phyloP scores from a whole-genome alignment of 2,113 vertebrate genomes.

The Chaetorhynchus papuensis region DNA sequence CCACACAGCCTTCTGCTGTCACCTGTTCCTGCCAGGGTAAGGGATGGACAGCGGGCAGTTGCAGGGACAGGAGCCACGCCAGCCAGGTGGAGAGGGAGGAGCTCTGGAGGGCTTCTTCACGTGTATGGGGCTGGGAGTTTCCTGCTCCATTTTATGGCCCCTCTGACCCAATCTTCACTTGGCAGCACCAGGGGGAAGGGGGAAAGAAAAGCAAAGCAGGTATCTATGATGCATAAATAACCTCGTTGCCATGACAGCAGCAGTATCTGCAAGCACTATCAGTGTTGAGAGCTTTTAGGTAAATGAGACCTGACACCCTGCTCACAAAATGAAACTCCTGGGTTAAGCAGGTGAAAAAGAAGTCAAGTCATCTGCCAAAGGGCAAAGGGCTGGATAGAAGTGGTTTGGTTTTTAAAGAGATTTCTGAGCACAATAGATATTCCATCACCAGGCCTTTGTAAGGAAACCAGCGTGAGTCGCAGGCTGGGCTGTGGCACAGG shows the following conservation, averaged over 20 bases:
- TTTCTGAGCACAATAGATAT: neutral
- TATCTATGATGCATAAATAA: conserved; percentile 50
- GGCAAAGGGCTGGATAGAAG: neutral
- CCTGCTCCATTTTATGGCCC: neutral
- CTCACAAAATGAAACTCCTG: neutral
- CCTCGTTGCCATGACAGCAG: conserved; percentile 55
- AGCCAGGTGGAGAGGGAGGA: neutral
- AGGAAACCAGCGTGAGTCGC: neutral
- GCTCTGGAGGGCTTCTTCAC: neutral
- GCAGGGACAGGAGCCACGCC: neutral
- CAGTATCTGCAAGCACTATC: conserved; percentile 23
- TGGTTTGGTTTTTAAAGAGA: neutral
- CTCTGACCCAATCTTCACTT: neutral
- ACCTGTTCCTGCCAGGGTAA: neutral
- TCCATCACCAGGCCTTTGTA: neutral
- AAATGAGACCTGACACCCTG: conserved; percentile 21
- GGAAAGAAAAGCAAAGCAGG: neutral
- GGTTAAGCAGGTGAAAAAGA: neutral
- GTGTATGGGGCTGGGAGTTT: neutral
- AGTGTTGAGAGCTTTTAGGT: conserved; percentile 5
- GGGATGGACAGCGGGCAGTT: neutral
- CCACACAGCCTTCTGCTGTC: neutral
- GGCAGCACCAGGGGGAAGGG: neutral
- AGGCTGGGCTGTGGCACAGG: neutral
- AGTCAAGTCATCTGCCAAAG: neutral